Percentiles rank a stretch among this genome's conserved stretches.
Conservation (phyloP, 2,797 vertebrate genomes). For the Betta splendens region DNA sequence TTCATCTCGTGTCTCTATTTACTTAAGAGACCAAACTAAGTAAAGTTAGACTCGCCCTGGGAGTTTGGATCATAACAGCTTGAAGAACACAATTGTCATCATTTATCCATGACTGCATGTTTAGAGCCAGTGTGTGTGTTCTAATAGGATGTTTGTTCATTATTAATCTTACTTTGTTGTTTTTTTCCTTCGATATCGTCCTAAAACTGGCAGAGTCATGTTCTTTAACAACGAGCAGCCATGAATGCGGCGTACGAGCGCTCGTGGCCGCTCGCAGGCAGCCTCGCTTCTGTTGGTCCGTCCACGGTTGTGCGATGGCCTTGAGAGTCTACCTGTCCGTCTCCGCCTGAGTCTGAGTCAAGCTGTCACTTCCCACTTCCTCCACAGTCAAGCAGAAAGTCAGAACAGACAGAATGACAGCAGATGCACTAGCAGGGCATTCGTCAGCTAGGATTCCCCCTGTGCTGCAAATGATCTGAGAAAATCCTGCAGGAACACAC, state of each 20-base stretch:
- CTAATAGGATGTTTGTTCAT: neutral
- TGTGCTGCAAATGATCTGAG: constrained; percentile 42
- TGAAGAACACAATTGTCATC: constrained; percentile 29
- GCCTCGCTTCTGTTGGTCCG: constrained; percentile 4
- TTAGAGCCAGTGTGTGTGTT: neutral
- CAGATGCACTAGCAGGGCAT: constrained; percentile 15
- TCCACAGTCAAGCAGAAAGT: constrained; percentile 27
- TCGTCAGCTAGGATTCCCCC: constrained; percentile 35
- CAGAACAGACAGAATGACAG: constrained; percentile 49
- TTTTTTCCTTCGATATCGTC: neutral
- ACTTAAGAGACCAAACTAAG: constrained; percentile 59
- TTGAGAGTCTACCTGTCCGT: constrained; percentile 23
- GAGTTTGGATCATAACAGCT: constrained; percentile 40
- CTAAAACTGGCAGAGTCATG: neutral
- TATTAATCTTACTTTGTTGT: neutral
- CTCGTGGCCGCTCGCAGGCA: neutral
- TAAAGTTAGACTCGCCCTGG: constrained; percentile 50
- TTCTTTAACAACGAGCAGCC: neutral
- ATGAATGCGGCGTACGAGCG: neutral
- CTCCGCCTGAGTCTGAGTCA: constrained; percentile 29
- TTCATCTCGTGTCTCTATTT: constrained; percentile 70
- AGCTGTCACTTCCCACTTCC: constrained; percentile 40
- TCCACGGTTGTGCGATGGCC: constrained; percentile 19
- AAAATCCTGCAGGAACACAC: constrained; percentile 39
- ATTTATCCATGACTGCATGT: constrained; percentile 1